phyloP scores from a whole-genome alignment of 2,888 invertebrate species.

The Galerucella nymphaeae region DNA sequence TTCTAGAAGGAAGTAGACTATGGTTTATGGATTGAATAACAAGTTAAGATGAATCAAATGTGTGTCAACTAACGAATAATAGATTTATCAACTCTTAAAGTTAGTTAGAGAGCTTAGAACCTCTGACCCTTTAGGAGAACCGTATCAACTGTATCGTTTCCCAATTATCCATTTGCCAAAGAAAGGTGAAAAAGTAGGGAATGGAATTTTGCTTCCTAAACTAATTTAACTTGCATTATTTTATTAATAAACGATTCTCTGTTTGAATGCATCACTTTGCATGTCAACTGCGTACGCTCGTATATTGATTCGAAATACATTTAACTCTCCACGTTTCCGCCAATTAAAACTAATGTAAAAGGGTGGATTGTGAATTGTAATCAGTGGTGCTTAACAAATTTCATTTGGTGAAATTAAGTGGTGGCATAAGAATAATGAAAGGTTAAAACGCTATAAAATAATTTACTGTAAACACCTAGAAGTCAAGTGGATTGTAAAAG shows the following conservation, averaged over 20 bases:
- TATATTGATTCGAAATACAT: slow-evolving; percentile 33
- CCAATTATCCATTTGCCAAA: too few species aligned
- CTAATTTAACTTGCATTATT: neutral
- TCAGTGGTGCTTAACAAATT: slow-evolving; percentile 25
- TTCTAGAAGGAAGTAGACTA: neutral
- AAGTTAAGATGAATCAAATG: too few species aligned
- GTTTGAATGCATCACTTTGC: slow-evolving; percentile 20
- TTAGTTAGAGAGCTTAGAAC: too few species aligned
- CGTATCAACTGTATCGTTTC: too few species aligned
- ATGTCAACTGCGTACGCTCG: slow-evolving; percentile 21
- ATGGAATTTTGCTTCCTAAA: neutral
- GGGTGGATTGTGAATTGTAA: slow-evolving; percentile 27
- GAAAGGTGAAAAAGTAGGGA: neutral
- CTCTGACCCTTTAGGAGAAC: too few species aligned
- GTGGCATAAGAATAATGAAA: slow-evolving; percentile 16
- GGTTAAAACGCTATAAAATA: slow-evolving; percentile 9
- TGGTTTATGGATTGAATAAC: neutral
- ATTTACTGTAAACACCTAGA: slow-evolving; percentile 8
- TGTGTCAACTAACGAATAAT: too few species aligned
- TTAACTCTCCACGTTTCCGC: slow-evolving; percentile 31
- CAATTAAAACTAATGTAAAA: slow-evolving; percentile 30
- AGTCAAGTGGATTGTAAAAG: neutral
- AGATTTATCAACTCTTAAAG: too few species aligned
- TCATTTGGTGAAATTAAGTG: slow-evolving; percentile 24
- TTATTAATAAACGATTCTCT: slow-evolving; percentile 20